phyloP scores from a whole-genome alignment of 2,888 invertebrate genomes.

The Ormia ochracea region DNA sequence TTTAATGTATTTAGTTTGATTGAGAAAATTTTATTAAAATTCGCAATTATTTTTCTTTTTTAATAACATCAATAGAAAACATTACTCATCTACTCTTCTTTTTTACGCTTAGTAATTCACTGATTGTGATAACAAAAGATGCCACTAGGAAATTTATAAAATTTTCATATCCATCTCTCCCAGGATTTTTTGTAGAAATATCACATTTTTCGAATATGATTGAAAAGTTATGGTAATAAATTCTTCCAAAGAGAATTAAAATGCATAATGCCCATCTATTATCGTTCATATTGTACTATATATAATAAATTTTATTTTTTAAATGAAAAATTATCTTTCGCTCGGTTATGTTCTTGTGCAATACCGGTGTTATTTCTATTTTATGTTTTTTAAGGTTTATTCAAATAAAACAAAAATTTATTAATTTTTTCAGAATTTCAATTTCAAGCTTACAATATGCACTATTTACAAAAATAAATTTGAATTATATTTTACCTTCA shows the following conservation, averaged over 20 bases:
- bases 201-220: too few relatives aligned
- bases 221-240: too few relatives aligned
- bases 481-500: neutral
- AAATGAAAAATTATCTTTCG: too few relatives aligned
- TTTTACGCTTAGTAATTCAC: constrained; percentile 29
- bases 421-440: constrained; percentile 31
- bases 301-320: too few relatives aligned
- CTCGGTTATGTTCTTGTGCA: too few relatives aligned
- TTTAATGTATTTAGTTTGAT: neutral
- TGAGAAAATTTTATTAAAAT: neutral
- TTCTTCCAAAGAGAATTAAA: too few relatives aligned
- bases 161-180: too few relatives aligned
- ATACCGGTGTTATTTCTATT: too few relatives aligned
- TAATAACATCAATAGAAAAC: constrained; percentile 46
- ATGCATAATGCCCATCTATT: too few relatives aligned
- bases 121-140: constrained; percentile 2
- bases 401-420: neutral
- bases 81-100: constrained; percentile 58
- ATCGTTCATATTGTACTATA: too few relatives aligned
- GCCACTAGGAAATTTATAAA: constrained; percentile 22
- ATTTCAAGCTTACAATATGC: constrained; percentile 27
- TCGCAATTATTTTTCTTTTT: constrained; percentile 36
- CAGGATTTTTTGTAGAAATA: too few relatives aligned
- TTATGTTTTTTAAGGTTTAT: neutral
- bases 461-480: constrained; percentile 52